Evolutionary conservation across 1,140 invertebrate genomes (phyloP).

Genomic region (Brachionus asplanchnoidis): DNA sequence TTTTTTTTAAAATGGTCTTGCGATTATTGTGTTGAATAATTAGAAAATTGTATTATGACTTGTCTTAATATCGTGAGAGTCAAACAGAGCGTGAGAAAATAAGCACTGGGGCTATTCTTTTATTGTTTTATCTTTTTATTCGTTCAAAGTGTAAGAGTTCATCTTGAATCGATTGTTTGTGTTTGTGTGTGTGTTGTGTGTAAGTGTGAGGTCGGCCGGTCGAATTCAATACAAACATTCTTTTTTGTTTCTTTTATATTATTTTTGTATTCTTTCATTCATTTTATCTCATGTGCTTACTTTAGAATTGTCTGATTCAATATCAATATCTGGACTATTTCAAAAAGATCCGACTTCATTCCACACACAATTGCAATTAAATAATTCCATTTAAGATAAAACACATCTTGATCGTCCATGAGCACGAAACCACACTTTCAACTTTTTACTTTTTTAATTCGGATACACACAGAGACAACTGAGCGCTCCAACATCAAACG

Average conservation of each 20-base stretch:
- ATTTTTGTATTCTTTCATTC: neutral
- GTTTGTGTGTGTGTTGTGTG: neutral
- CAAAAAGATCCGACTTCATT: no score
- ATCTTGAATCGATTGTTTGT: neutral
- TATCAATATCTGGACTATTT: no score
- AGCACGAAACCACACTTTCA: no score
- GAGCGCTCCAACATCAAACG: no score
- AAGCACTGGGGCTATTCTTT: neutral
- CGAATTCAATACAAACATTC: neutral
- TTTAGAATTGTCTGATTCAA: slow-evolving; percentile 27
- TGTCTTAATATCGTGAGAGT: neutral
- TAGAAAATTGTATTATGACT: neutral
- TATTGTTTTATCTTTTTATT: slow-evolving; percentile 5
- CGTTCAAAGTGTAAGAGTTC: slow-evolving; percentile 28
- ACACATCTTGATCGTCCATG: no score
- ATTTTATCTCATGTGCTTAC: neutral
- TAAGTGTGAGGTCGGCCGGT: slow-evolving; percentile 22
- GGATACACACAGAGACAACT: no score
- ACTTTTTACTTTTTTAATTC: no score
- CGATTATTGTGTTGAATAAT: neutral
- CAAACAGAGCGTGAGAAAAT: neutral
- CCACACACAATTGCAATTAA: neutral
- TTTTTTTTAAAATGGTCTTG: neutral
- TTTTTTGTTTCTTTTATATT: neutral
- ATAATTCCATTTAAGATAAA: no score